Evolutionary conservation across 2,797 vertebrate species (phyloP), one percentile per base, ranked within the genome.

Genomic region (Hirundo rustica): DNA sequence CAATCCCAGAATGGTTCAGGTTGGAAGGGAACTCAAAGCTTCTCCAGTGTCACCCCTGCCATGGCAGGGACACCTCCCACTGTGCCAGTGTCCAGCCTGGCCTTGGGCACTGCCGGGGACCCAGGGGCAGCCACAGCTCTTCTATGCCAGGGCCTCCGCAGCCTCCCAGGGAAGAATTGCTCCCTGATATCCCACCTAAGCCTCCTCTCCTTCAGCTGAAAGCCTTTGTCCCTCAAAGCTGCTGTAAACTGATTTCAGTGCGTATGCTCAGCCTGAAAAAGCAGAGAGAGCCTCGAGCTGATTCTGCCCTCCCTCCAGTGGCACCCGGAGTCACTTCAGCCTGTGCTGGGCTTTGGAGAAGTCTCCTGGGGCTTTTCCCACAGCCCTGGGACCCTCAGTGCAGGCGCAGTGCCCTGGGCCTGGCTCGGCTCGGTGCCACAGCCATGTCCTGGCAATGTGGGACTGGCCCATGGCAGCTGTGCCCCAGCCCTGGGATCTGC

Each of bases 251-350:
- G 1, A 30, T 67, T 81, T 85, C 64, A 17, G 17, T 51, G 13
- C 15, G 4, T 19, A 3, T 42, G 22, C 40, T 71, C 34, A 61
- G 50, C 36, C 26, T 57, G 64, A 22, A 48, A 66, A 36, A 38
- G 8, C 53, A 84, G 45, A 57, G 47, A 29, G 51, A 20, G 4
- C 30, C 60, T 25, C 27, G 40, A 73, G 50, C 61, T 50, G 57
- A 11, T 62, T 50, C 13, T 78, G 27, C 48, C 40, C 48, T 64
- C 81, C 42, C 51, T 73, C 9, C 0, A 0, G 32, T 36, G 85
- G 32, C 38, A 51, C 1, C n/a, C 0, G 1, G n/a, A 60, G n/a
- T 44, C 79, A 65, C 64, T 51, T 3, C 1, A 3, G 29, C 67
- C 60, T 65, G 11, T 2, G 15, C 29, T 2, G 1, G 9, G 64